Conservation (phyloP, 2,113 vertebrate species). For the Morone saxatilis region DNA sequence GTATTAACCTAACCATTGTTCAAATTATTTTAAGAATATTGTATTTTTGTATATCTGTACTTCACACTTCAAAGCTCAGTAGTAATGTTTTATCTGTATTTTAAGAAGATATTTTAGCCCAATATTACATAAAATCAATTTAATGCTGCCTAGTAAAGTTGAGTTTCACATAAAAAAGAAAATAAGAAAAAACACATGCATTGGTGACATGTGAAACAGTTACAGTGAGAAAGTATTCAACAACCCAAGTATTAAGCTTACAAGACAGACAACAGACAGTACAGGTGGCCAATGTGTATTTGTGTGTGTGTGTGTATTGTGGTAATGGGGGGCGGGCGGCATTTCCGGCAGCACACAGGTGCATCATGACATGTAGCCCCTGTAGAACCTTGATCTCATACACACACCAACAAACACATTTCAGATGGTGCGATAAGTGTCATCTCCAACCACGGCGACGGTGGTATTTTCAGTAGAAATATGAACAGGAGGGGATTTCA, state of each 20-base stretch:
- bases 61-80: not conserved
- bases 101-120: too few species aligned
- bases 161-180: not conserved
- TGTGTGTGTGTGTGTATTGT: slow-evolving; percentile 38
- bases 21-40: not conserved
- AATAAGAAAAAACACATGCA: not conserved
- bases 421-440: slow-evolving; percentile 65
- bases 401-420: slow-evolving; percentile 38
- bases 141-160: not conserved
- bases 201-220: not conserved
- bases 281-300: slow-evolving; percentile 54
- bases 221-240: slow-evolving; percentile 7
- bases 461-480: slow-evolving; percentile 47
- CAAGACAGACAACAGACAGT: slow-evolving; percentile 24
- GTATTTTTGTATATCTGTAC: too few species aligned
- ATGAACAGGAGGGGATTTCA: slow-evolving; percentile 58
- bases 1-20: not conserved
- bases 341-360: slow-evolving; percentile 74
- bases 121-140: not conserved
- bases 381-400: slow-evolving; percentile 36
- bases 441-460: slow-evolving; percentile 47
- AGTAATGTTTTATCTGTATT: not conserved
- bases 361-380: slow-evolving; percentile 55
- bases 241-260: slow-evolving; percentile 30
- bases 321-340: slow-evolving; percentile 44